Percentiles rank a stretch among this genome's conserved stretches.
phyloP scores from a whole-genome alignment of 2,888 invertebrate genomes.

The Trilocha varians region DNA sequence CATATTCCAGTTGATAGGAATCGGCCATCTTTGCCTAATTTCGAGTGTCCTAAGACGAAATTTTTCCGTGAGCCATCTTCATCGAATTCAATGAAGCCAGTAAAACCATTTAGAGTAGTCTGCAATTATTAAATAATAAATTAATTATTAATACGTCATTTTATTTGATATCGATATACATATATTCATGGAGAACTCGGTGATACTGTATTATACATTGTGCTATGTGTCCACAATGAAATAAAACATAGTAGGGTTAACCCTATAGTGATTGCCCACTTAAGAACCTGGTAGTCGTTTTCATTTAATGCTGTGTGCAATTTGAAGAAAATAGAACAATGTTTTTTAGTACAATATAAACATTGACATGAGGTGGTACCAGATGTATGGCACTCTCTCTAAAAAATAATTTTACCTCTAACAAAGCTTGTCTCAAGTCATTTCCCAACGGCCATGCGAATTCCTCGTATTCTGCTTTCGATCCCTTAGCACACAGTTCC shows the following conservation, averaged over 20 bases:
- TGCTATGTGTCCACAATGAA: too few species aligned
- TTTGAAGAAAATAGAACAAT: too few species aligned
- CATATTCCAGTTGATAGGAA: slow-evolving; percentile 71
- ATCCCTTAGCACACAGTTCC: slow-evolving; percentile 77
- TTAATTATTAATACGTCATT: too few species aligned
- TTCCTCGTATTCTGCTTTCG: slow-evolving; percentile 58
- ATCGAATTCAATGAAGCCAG: slow-evolving; percentile 79
- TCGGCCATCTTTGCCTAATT: slow-evolving; percentile 64
- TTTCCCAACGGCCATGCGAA: slow-evolving; percentile 40
- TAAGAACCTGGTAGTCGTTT: too few species aligned
- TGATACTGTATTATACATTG: too few species aligned
- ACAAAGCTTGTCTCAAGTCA: slow-evolving; percentile 30
- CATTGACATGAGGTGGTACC: not conserved
- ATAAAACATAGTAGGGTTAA: too few species aligned
- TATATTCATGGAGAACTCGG: too few species aligned
- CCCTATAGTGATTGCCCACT: too few species aligned
- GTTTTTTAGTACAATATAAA: not conserved
- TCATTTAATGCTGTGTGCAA: too few species aligned
- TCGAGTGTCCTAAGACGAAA: slow-evolving; percentile 74
- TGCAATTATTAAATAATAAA: slow-evolving; percentile 28
- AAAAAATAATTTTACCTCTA: slow-evolving; percentile 22
- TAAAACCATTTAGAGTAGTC: slow-evolving; percentile 71
- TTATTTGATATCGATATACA: too few species aligned
- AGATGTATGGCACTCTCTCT: not conserved
- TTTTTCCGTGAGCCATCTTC: slow-evolving; percentile 76